Base-by-base conservation (phyloP, 2,113 vertebrate species). In the Sebastes schlegelii region DNA sequence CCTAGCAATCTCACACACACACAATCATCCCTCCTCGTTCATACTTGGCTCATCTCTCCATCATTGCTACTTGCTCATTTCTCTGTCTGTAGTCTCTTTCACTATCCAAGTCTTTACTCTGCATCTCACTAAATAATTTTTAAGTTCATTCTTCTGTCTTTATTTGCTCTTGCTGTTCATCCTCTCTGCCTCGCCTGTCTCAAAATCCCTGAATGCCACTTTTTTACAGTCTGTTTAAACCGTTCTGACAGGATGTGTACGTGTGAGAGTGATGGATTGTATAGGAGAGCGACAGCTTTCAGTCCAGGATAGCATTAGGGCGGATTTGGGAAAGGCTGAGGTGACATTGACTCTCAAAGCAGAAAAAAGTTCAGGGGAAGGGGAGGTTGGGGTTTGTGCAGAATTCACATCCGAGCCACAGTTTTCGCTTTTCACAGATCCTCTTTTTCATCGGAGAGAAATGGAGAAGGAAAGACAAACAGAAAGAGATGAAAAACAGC, bases 401-500 rank as follows among this genome's bases (percentile, higher is more conserved):
- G 26, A 71, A 67, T 76, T 45, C 40, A 81, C 6, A 54, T 54
- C 51, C 2, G 4, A 54, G 64, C 57, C 10, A 12, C 3, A 43
- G 17, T 60, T 70, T 34, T n/a, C 21, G 12, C 51, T 74, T 83
- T 34, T 55, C 58, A 71, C 14, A 2, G 10, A 79, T 87, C 61
- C 23, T 68, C 52, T 5, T 87, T 49, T 86, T 82, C 43, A 70
- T 80, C 40, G 48, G 48, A 70, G 46, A 58, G 60, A 84, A 79
- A 72, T 7, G 12, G 46, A 75, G 52, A 51, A 23, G 23, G 70
- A 74, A 75, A 78, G 70, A 77, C 63, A 77, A 51, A 75, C 69
- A 17, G 57, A 74, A 68, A 74, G 67, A 78, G 55, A 92, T 74
- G 74, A 49, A 82, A 88, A 80, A 83, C 58, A 62, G 57, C 82